Conservation (phyloP, 2,797 vertebrate genomes). For the Mormyrops attenuatus region DNA sequence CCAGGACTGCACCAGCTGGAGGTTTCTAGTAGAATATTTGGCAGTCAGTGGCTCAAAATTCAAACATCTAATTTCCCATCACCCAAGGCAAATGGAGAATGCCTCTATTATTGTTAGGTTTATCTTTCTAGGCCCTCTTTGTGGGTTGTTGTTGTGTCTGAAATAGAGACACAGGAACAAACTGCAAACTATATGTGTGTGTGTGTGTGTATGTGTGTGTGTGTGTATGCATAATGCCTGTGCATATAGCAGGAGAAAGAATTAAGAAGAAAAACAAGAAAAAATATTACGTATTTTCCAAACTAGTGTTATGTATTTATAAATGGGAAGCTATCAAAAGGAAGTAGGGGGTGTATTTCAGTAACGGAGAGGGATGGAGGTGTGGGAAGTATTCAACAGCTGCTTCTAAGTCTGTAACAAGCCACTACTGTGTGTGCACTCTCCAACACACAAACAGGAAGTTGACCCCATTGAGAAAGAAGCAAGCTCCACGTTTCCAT, state of each 20-base stretch:
- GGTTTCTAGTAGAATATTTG: background rate
- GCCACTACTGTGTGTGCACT: slow-evolving; percentile 38
- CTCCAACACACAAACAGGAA: slow-evolving; percentile 38
- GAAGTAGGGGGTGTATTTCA: background rate
- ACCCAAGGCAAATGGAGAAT: background rate
- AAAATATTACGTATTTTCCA: background rate
- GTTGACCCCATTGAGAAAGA: slow-evolving; percentile 27
- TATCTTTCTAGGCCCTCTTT: background rate
- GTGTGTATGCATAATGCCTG: background rate
- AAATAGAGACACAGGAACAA: background rate
- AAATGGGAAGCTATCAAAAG: background rate
- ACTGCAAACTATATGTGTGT: background rate
- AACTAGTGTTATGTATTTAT: background rate
- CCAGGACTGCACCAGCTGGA: background rate
- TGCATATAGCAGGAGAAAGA: background rate
- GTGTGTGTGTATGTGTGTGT: background rate
- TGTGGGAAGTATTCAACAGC: slow-evolving; percentile 22
- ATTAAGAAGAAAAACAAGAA: background rate
- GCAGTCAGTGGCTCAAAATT: background rate
- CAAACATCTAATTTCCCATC: background rate
- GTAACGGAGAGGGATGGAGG: background rate
- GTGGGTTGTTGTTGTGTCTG: background rate
- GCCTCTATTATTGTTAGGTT: background rate
- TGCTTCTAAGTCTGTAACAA: slow-evolving; percentile 30
- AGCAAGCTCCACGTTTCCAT: slow-evolving; percentile 4